Conservation (phyloP, 2,797 vertebrate species). For the Lacerta agilis region DNA sequence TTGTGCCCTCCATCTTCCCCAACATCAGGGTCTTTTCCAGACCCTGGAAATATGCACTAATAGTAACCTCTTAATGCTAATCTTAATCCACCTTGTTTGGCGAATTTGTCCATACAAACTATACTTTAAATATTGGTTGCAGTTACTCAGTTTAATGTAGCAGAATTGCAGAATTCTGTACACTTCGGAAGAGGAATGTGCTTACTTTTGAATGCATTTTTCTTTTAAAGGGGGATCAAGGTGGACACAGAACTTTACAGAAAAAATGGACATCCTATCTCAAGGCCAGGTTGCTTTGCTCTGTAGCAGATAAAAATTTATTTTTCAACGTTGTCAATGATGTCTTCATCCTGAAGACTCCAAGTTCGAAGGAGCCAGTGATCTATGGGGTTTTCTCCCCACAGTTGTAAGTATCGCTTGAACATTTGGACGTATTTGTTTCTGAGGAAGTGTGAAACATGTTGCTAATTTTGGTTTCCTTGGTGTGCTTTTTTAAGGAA, state of each 20-base stretch:
- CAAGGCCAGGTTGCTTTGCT: slow-evolving; percentile 94
- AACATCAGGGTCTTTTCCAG: too few relatives aligned
- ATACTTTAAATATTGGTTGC: neutral
- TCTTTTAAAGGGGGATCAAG: slow-evolving; percentile 88
- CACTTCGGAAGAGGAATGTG: neutral
- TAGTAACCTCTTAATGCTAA: neutral
- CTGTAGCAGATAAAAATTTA: slow-evolving; percentile 91
- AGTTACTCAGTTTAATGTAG: neutral
- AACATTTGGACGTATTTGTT: neutral
- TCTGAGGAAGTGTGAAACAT: rapidly evolving
- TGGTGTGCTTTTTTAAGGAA: slow-evolving; percentile 77
- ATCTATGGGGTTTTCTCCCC: slow-evolving; percentile 95
- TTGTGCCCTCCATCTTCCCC: too few relatives aligned
- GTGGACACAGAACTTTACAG: slow-evolving; percentile 92
- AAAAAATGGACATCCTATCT: slow-evolving; percentile 99
- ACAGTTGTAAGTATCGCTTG: slow-evolving; percentile 86
- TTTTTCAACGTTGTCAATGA: slow-evolving; percentile 96
- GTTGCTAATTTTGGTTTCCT: neutral
- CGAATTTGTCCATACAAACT: neutral
- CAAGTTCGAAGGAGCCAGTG: slow-evolving; percentile 83
- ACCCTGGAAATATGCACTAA: neutral
- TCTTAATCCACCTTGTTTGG: neutral
- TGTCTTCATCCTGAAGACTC: slow-evolving; percentile 88
- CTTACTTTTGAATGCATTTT: neutral
- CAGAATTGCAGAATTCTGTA: neutral